Percentiles rank a stretch among this genome's conserved stretches.
Evolutionary conservation across 2,113 vertebrate species (phyloP).

Genomic region (Lutjanus erythropterus): DNA sequence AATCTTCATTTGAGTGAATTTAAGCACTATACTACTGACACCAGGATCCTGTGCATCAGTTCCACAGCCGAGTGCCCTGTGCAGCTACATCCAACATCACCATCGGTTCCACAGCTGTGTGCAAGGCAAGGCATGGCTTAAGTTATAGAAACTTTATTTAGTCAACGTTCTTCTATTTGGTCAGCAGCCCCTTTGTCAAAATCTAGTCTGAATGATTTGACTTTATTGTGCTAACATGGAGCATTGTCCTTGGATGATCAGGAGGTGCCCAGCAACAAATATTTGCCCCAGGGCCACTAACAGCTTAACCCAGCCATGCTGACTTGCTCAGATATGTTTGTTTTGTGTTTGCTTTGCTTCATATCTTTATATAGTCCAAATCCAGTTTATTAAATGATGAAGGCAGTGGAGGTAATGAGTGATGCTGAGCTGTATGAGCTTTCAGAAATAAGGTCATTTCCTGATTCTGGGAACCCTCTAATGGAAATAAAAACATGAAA

Average conservation of each 20-base stretch:
- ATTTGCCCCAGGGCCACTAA: no score
- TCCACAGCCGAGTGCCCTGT: no score
- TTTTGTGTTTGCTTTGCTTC: slow-evolving; percentile 4
- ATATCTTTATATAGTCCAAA: not conserved
- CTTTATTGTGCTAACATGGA: no score
- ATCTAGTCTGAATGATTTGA: not conserved
- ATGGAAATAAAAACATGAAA: slow-evolving; percentile 19
- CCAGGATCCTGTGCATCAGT: no score
- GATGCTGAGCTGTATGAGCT: not conserved
- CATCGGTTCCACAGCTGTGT: no score
- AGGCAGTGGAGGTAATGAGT: not conserved
- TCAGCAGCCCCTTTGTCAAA: not conserved
- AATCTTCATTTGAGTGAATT: not conserved
- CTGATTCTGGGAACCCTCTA: slow-evolving; percentile 28
- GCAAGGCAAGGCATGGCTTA: no score
- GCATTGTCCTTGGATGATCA: no score
- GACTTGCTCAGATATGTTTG: not conserved
- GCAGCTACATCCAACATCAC: no score
- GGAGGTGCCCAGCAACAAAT: no score
- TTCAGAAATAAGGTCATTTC: not conserved
- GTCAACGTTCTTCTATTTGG: not conserved
- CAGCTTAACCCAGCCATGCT: not conserved
- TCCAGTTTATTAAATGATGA: not conserved
- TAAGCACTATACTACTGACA: no score
- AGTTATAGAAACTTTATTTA: no score